Evolutionary conservation across 2,888 invertebrate species (phyloP), one percentile per base, ranked within the genome.

Genomic region (Chrysina gloriosa): DNA sequence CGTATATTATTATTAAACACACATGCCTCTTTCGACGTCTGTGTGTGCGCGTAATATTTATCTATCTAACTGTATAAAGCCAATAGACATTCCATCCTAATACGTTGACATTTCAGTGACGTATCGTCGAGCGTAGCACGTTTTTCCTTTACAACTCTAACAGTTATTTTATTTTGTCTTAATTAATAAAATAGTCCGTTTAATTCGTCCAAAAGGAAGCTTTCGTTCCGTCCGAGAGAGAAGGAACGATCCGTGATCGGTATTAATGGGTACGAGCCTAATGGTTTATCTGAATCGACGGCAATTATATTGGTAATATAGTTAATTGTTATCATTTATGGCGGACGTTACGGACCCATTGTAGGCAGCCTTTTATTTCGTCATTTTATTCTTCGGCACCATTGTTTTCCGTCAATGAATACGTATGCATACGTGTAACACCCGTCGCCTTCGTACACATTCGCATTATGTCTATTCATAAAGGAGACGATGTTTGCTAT

Each of bases 321-420:
- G 47, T 63, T 63, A 47, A 63, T 45, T 63, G 63, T 63, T 63
- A 63, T 63, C 63, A 47, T 63, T 63, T 63, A 63, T 47, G 25
- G 47, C 45, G 42, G 27, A 63, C 42, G 52, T 31, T 52, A 52
- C 19, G 31, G 19, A 31, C 52, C 31, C 19, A 52, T 31, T 31
- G 31, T 31, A 31, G 31, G 3, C 31, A 29, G 29, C 52, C 11
- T 52, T 52, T 52, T 52, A 52, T 52, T 52, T 52, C 52, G 52
- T 52, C 16, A 19, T 52, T 45, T 31, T 52, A 31, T 19, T 52
- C 52, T 29, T 52, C 16, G 16, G n/a, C 19, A 52, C 31, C 31
- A 52, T 52, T 52, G 52, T 52, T 52, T 52, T 52, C 52, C 52
- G 19, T 52, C 52, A 52, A 52, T 52, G 52, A 31, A 16, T 52